A percentile compares a stretch with the other conserved stretches of the same genome.
Evolutionary conservation across 2,888 invertebrate genomes (phyloP).

Genomic region (Trichopoda pennipes): DNA sequence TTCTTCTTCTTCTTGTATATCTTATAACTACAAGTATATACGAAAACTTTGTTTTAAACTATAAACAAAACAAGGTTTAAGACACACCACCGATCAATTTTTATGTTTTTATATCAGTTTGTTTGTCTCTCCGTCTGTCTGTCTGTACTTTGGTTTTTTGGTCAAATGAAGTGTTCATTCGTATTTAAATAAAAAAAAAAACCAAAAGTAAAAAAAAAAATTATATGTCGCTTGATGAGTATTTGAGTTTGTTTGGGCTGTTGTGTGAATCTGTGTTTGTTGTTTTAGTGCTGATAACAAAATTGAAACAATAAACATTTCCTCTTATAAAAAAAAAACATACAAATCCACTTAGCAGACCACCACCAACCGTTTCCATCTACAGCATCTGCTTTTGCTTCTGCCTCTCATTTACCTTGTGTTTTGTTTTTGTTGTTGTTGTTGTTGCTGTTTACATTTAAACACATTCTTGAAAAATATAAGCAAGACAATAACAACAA

Average conservation of each 20-base stretch:
- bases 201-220: constrained; percentile 33
- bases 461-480: constrained; percentile 5
- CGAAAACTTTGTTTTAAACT: constrained; percentile 48
- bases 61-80: constrained; percentile 63
- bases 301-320: constrained; percentile 81
- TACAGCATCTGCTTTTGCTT: constrained; percentile 49
- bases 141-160: neutral
- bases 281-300: constrained; percentile 79
- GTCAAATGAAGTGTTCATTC: constrained; percentile 65
- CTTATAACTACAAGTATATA: constrained; percentile 52
- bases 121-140: constrained; percentile 19
- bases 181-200: constrained; percentile 51
- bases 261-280: constrained; percentile 70
- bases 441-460: neutral
- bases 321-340: constrained; percentile 78
- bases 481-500: constrained; percentile 32
- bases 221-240: constrained; percentile 59
- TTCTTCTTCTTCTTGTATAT: constrained; percentile 22
- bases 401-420: constrained; percentile 2
- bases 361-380: constrained; percentile 67
- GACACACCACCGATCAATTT: constrained; percentile 54
- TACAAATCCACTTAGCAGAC: constrained; percentile 79
- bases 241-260: constrained; percentile 34
- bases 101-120: constrained; percentile 45
- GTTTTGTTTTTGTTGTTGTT: neutral